Evolutionary conservation across 2,888 invertebrate species (phyloP), one percentile per base, ranked within the genome.

Genomic region (Mimachlamys varia): DNA sequence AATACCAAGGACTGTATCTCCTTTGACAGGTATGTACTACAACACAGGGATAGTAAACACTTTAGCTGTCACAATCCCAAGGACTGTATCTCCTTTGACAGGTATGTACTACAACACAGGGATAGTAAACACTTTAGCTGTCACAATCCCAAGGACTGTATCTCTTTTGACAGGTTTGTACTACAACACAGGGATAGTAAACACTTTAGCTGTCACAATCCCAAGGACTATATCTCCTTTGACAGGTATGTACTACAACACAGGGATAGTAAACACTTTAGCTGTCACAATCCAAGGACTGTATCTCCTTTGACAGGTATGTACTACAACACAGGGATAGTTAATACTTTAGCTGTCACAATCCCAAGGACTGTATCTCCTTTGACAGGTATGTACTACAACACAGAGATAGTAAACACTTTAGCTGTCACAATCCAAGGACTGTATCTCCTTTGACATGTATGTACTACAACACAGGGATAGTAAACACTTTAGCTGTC

Each of bases 301-400:
- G 98, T 97, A 96, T 99, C 99, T 5, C 98, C 98, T 95, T 98
- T 97, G 17, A 97, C 97, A 0, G 99, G 98, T 89, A 98, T 97
- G 96, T 99, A 99, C 94, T 97, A 33, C 33, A 33, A 33, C 27
- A 76, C 58, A 58, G 53, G 17, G 19, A 17, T 53, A 53, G 53
- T 53, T 12, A 88, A 44, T 12, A 98, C 97, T 96, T 98, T 99
- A 92, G 98, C 98, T 0, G 97, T 97, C 0, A 99, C 98, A 37
- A 98, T 97, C 7, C 99, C 99, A 76, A 99, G 97, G 0, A 99
- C 98, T 92, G 98, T 97, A 96, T 99, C 99, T 5, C 98, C 98
- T 95, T 98, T 97, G 17, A 97, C 97, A 0, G 99, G 98, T 89
- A 98, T 97, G 96, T 99, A 99, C 94, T 97, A 33, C 33, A 33